A percentile compares a stretch with the other conserved stretches of the same genome.
Conservation (phyloP, 1,140 invertebrate genomes). For the Drosophila chauvacae region DNA sequence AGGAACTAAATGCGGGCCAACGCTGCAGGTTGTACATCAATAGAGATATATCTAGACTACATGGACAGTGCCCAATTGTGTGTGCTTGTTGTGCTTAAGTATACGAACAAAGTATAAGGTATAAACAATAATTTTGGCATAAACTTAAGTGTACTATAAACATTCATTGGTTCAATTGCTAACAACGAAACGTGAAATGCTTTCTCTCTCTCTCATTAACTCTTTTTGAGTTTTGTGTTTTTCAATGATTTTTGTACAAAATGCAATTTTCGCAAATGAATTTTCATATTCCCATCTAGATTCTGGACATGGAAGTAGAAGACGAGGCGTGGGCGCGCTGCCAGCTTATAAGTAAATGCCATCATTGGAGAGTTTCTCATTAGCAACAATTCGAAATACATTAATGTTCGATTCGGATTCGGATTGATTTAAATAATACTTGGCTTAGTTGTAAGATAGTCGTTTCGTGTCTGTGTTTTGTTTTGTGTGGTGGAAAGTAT, state of each 20-base stretch:
- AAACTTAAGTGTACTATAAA: slow-evolving; percentile 71
- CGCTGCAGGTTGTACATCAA: slow-evolving; percentile 39
- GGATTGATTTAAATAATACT: slow-evolving; percentile 78
- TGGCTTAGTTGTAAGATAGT: slow-evolving; percentile 51
- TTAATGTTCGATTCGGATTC: slow-evolving; percentile 37
- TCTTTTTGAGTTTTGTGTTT: neutral
- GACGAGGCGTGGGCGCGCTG: slow-evolving; percentile 29
- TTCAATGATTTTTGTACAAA: slow-evolving; percentile 70
- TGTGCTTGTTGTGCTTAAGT: slow-evolving; percentile 66
- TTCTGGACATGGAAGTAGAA: slow-evolving; percentile 63
- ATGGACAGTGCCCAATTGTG: slow-evolving; percentile 61
- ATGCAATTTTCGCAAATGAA: slow-evolving; percentile 47
- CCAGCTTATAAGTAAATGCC: slow-evolving; percentile 72
- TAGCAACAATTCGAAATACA: slow-evolving; percentile 54
- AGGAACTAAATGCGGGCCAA: slow-evolving; percentile 67
- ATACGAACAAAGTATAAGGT: slow-evolving; percentile 46
- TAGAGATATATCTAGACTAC: slow-evolving; percentile 47
- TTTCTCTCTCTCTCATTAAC: slow-evolving; percentile 16
- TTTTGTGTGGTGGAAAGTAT: slow-evolving; percentile 57
- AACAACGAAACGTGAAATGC: slow-evolving; percentile 47
- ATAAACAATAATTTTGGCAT: slow-evolving; percentile 67
- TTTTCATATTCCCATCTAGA: slow-evolving; percentile 22
- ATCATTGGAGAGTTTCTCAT: slow-evolving; percentile 71
- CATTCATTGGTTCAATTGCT: slow-evolving; percentile 59
- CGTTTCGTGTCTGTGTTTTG: slow-evolving; percentile 18